Percentiles rank a stretch among this genome's conserved stretches.
Evolutionary conservation across 2,888 invertebrate genomes (phyloP).

Genomic region (Craniophora ligustri): DNA sequence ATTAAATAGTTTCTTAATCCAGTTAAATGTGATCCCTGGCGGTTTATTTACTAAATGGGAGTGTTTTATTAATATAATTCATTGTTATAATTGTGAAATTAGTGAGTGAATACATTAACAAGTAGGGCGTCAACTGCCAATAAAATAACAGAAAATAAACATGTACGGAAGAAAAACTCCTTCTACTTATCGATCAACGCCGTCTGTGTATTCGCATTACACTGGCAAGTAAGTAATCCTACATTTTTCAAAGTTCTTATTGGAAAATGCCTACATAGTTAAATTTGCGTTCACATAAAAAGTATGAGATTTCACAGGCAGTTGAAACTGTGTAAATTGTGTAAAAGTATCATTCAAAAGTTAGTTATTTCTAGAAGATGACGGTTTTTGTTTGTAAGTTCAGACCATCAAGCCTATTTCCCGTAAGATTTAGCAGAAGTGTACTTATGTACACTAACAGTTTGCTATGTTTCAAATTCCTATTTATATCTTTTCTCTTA

Average conservation of each 20-base stretch:
- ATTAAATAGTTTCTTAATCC: conserved; percentile 39
- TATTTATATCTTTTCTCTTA: too few relatives aligned
- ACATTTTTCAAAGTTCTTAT: conserved; percentile 19
- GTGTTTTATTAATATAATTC: conserved; percentile 11
- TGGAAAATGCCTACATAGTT: conserved; percentile 16
- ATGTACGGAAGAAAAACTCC: conserved; percentile 94
- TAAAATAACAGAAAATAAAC: conserved; percentile 47
- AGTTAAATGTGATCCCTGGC: conserved; percentile 18
- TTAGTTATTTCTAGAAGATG: conserved; percentile 3
- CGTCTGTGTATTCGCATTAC: conserved; percentile 96
- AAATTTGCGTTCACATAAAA: background rate
- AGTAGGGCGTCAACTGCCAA: conserved; percentile 59
- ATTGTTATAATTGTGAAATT: conserved; percentile 18
- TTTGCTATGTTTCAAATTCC: too few relatives aligned
- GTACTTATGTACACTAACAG: too few relatives aligned
- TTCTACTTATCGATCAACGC: conserved; percentile 94
- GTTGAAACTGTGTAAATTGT: background rate
- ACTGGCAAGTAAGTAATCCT: conserved; percentile 89
- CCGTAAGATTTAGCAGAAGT: too few relatives aligned
- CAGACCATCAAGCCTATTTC: too few relatives aligned
- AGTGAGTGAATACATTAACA: conserved; percentile 28
- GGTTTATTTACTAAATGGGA: conserved; percentile 3
- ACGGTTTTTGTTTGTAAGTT: too few relatives aligned
- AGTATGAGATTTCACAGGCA: conserved; percentile 5
- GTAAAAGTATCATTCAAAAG: background rate